Conservation (phyloP, 2,888 invertebrate genomes). For the Caenorhabditis sulstoni region DNA sequence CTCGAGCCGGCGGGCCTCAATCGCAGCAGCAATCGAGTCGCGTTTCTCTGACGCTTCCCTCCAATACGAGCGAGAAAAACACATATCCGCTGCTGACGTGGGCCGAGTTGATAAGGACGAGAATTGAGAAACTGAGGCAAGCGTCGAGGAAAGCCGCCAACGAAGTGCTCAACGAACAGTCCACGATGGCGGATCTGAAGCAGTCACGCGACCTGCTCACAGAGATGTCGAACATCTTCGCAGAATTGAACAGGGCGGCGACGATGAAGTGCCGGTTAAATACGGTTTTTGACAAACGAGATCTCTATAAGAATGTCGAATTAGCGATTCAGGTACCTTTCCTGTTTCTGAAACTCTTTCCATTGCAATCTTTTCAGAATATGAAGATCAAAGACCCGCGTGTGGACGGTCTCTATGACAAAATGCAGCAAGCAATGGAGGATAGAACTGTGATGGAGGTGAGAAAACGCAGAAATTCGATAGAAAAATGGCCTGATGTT, state of each 20-base stretch:
- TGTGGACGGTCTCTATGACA: slow-evolving; percentile 1
- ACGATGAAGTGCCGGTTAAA: slow-evolving; percentile 24
- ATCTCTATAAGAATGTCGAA: slow-evolving; percentile 31
- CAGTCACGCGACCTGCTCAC: slow-evolving; percentile 1
- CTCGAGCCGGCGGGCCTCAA: no score
- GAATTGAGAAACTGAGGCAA: slow-evolving; percentile 5
- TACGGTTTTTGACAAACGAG: slow-evolving; percentile 33
- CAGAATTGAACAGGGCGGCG: slow-evolving; percentile 16
- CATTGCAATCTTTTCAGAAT: neutral
- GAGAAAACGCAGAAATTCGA: neutral
- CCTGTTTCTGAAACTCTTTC: neutral
- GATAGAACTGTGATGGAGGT: slow-evolving; percentile 26
- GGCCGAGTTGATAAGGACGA: slow-evolving; percentile 15
- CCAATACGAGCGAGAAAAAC: slow-evolving; percentile 32
- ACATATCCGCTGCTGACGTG: slow-evolving; percentile 14
- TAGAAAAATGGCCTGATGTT: neutral
- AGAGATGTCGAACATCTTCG: slow-evolving; percentile 25
- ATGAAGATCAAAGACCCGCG: neutral
- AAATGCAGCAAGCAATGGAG: slow-evolving; percentile 35
- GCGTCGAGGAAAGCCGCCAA: slow-evolving; percentile 17
- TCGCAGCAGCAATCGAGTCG: neutral
- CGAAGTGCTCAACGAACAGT: neutral
- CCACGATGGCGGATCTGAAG: slow-evolving; percentile 4
- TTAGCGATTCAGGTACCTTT: slow-evolving; percentile 19
- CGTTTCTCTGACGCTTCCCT: slow-evolving; percentile 23